Evolutionary conservation across 2,888 invertebrate genomes (phyloP), one percentile per base, ranked within the genome.

Genomic region (Mellilla xanthometata): DNA sequence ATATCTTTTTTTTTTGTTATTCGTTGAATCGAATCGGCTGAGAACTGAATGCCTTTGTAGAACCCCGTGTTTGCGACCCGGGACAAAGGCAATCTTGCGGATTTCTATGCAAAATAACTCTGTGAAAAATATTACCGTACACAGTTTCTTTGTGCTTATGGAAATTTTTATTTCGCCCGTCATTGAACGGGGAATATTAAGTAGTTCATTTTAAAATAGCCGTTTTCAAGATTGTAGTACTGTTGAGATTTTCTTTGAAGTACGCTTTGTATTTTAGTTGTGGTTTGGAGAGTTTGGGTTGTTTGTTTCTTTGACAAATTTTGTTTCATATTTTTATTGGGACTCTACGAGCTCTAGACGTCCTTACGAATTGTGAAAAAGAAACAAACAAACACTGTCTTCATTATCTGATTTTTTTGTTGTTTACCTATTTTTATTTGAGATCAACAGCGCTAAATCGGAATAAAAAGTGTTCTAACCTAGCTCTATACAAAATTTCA

Each of bases 71-170:
- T 82, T 82, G 76, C 71, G 71, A 58, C 72, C 67, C 72, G 73
- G 72, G 64, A 84, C 79, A 83, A 82, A 77, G 77, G 76, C 79
- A 83, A 80, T 81, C 71, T 73, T 62, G 58, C 65, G 71, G 72
- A 81, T 80, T 81, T 74, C 74, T 71, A 76, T 81, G 79, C 78
- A 79, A 83, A 82, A 74, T 65, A 48, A 77, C 69, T 76, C 58
- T 52, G 65, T 73, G 70, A 70, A 79, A 79, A 83, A 84, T 81
- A 81, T 76, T 76, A 74, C 69, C 62, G 61, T 72, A 59, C 67
- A 74, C 72, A 72, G 70, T 75, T 71, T 72, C 76, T 78, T 77
- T 81, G 78, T 80, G 66, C 58, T 73, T 67, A 77, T 78, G 73
- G 68, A 76, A 76, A 77, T 81, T 72, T 44, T 76, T 65, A 68